These are phyloP conservation scores for Cephus pygmeus DNA, from an alignment of 2,888 invertebrate genomes.

Conservation along the genomic window DNA sequence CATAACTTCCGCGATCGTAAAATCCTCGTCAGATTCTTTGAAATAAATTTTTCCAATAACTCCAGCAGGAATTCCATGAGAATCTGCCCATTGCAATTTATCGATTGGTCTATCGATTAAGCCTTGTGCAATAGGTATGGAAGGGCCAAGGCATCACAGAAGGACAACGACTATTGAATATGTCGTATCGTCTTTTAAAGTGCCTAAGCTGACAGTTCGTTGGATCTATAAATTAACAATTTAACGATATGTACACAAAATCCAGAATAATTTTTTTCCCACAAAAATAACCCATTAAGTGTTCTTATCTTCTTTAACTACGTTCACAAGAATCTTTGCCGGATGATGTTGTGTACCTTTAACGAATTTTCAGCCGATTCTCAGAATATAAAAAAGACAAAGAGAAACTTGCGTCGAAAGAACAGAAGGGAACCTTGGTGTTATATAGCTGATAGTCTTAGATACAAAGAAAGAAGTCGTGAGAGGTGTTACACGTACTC, in stretches of 20 bases:
- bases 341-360: not conserved
- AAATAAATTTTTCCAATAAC: not conserved
- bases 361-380: not conserved
- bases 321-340: not conserved
- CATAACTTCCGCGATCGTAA: not conserved
- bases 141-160: not conserved
- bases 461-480: conserved; percentile 26
- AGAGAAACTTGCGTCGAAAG: not conserved
- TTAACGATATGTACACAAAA: not conserved
- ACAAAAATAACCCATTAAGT: not conserved
- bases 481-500: conserved; percentile 41
- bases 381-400: not conserved
- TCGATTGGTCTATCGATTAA: not conserved
- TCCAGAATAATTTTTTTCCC: not conserved
- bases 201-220: not conserved
- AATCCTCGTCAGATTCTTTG: not conserved
- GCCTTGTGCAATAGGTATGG: not conserved
- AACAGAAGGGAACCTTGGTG: conserved; percentile 28
- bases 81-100: not conserved
- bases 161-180: not conserved
- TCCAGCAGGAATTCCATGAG: not conserved
- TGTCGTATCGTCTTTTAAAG: not conserved
- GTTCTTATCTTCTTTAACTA: not conserved
- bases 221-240: not conserved
- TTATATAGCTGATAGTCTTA: conserved; percentile 5